phyloP scores from a whole-genome alignment of 1,140 invertebrate species.

The Aphidius ervi region DNA sequence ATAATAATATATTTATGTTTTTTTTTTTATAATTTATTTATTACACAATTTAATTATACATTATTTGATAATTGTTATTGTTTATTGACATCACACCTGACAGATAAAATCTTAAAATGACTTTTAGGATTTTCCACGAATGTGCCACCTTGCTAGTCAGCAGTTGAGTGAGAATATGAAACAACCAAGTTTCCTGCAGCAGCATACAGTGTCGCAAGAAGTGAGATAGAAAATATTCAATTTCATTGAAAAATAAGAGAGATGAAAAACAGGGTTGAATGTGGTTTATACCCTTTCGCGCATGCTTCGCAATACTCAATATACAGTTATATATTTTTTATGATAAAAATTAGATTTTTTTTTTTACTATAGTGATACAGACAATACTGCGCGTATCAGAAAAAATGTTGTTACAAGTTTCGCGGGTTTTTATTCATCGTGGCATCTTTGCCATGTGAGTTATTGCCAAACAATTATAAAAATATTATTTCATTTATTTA shows the following conservation, averaged over 20 bases:
- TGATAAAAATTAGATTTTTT: too few species aligned
- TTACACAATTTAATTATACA: too few species aligned
- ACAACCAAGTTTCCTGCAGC: background rate
- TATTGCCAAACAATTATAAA: too few species aligned
- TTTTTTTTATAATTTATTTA: too few species aligned
- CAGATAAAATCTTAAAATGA: background rate
- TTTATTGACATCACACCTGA: too few species aligned
- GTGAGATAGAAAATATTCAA: slow-evolving; percentile 12
- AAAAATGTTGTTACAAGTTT: slow-evolving; percentile 21
- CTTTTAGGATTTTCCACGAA: slow-evolving; percentile 26
- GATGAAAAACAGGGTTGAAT: slow-evolving; percentile 1
- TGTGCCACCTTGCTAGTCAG: slow-evolving; percentile 39
- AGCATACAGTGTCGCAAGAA: slow-evolving; percentile 5
- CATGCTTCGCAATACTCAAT: slow-evolving; percentile 22
- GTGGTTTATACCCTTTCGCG: slow-evolving; percentile 10
- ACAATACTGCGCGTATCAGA: slow-evolving; percentile 6
- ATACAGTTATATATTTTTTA: too few species aligned
- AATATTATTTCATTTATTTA: too few species aligned
- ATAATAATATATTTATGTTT: too few species aligned
- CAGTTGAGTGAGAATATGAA: slow-evolving; percentile 41
- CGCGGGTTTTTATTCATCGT: slow-evolving; percentile 24
- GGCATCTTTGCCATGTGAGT: slow-evolving; percentile 15
- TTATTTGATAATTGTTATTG: too few species aligned
- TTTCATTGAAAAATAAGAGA: slow-evolving; percentile 14
- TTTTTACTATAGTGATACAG: background rate